Conservation (phyloP, 2,797 vertebrate genomes). For the Micrastur ruficollis region DNA sequence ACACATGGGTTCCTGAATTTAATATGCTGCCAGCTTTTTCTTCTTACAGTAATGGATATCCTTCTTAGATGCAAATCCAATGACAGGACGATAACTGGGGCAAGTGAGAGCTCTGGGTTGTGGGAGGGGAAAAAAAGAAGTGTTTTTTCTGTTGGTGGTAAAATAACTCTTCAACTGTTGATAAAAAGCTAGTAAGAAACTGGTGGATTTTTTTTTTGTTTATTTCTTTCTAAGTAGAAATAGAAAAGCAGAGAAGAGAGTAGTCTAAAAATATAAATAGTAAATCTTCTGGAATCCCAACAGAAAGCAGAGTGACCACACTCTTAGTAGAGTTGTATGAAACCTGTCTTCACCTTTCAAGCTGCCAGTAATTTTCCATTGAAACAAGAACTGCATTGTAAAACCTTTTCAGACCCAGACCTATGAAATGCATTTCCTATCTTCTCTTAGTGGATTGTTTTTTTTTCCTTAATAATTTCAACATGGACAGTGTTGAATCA, state of each 20-base stretch:
- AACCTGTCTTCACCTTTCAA: neutral
- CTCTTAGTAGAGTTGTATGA: neutral
- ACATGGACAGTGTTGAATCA: neutral
- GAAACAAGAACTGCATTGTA: neutral
- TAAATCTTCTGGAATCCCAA: neutral
- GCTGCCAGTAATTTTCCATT: neutral
- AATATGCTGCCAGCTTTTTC: neutral
- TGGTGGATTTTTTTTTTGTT: neutral
- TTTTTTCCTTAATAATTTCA: neutral
- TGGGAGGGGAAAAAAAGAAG: rapidly evolving
- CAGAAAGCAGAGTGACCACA: neutral
- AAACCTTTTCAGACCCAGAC: neutral
- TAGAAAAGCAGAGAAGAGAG: neutral
- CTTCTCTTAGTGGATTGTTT: neutral
- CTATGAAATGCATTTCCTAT: neutral
- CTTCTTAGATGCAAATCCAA: neutral
- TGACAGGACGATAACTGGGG: neutral
- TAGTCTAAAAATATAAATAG: neutral
- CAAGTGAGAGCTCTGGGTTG: neutral
- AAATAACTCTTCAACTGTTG: neutral
- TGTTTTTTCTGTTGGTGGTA: neutral
- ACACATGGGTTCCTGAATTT: neutral
- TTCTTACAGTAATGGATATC: neutral
- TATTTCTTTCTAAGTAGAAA: neutral
- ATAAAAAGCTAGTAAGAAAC: neutral